phyloP scores from a whole-genome alignment of 2,797 vertebrate species.

The Pseudochirops corinnae region DNA sequence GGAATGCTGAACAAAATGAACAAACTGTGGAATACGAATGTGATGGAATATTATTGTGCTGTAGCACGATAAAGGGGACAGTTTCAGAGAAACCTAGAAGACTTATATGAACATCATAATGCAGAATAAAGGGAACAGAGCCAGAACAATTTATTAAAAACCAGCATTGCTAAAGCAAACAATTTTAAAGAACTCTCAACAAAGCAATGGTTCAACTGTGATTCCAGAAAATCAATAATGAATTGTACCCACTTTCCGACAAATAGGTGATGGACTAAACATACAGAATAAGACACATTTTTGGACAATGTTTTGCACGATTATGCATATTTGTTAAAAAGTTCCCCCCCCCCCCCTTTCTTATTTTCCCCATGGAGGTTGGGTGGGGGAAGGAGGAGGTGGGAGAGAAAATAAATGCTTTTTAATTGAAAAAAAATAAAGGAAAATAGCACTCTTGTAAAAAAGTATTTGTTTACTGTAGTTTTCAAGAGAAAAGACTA shows the following conservation, averaged over 20 bases:
- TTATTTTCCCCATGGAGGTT: no score
- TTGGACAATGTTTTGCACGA: neutral
- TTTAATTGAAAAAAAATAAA: neutral
- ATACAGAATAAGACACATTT: neutral
- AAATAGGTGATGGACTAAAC: neutral
- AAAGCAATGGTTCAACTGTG: no score
- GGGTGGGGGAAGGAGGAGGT: no score
- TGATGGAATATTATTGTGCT: neutral
- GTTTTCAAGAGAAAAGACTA: slow-evolving; percentile 16
- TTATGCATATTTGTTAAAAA: neutral
- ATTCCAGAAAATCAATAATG: neutral
- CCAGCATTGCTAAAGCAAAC: neutral
- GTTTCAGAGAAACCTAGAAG: neutral
- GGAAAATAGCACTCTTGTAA: neutral
- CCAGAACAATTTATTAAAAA: neutral
- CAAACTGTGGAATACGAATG: neutral
- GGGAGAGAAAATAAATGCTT: no score
- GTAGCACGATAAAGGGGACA: neutral
- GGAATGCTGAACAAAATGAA: neutral
- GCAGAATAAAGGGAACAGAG: neutral
- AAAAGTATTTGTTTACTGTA: neutral
- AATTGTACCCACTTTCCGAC: neutral
- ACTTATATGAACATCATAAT: neutral
- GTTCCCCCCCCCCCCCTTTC: no score
- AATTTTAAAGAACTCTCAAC: neutral